These are phyloP conservation scores for Sebastes goodei DNA, from an alignment of 2,797 vertebrate species.

Conservation along the genomic window DNA sequence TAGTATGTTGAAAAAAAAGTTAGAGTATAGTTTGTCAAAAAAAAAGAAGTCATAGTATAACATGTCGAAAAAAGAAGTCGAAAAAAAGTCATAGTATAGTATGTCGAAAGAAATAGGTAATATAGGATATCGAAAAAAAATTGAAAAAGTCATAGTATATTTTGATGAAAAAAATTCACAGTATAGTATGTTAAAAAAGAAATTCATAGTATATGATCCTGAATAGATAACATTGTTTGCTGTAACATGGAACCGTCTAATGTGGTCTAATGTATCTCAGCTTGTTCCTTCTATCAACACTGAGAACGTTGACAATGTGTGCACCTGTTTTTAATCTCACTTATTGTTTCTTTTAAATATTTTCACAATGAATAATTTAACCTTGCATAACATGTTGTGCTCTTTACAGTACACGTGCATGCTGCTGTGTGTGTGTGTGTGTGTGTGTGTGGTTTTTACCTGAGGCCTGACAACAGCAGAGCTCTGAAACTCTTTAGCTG, in stretches of 20 bases:
- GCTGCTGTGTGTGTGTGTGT: slow-evolving; percentile 5
- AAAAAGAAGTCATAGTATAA: no score
- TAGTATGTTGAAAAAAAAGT: no score
- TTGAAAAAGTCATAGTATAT: no score
- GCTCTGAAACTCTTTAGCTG: slow-evolving; percentile 10
- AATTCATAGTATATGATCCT: no score
- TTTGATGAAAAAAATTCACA: no score
- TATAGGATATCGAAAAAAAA: no score
- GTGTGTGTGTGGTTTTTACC: not conserved
- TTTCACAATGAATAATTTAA: slow-evolving; percentile 5
- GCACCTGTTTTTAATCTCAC: not conserved
- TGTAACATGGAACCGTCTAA: not conserved
- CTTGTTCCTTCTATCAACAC: not conserved
- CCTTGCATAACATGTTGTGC: not conserved
- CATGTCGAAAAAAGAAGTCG: no score
- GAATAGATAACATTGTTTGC: not conserved
- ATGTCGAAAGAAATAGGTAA: no score
- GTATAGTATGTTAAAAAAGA: no score
- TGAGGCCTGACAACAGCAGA: slow-evolving; percentile 14
- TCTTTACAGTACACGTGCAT: not conserved
- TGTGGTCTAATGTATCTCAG: not conserved
- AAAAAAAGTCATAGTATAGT: no score
- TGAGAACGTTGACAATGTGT: not conserved
- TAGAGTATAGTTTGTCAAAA: no score
- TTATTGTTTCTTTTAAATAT: not conserved